phyloP scores from a whole-genome alignment of 2,797 vertebrate species.

The Tragopan temminckii region DNA sequence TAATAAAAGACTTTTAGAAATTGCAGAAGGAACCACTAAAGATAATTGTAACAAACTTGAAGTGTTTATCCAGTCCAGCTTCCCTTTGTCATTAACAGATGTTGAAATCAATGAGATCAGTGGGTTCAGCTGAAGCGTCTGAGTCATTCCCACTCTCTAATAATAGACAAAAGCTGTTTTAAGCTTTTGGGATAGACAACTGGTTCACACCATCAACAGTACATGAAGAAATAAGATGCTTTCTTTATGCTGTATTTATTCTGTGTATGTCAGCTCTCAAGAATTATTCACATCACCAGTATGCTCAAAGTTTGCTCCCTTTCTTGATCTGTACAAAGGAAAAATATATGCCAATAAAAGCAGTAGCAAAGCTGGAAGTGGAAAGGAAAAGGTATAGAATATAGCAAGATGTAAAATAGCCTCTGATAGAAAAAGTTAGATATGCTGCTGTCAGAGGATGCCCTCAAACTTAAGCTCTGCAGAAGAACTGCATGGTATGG shows the following conservation, averaged over 20 bases:
- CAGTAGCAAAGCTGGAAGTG: neutral
- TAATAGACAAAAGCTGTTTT: slow-evolving; percentile 31
- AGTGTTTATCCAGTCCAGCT: slow-evolving; percentile 10
- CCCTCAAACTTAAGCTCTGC: neutral
- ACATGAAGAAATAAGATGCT: slow-evolving; percentile 6
- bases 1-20: slow-evolving; percentile 27
- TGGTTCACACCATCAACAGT: neutral
- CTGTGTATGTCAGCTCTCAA: slow-evolving; percentile 25
- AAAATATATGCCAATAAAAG: neutral
- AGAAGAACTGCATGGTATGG: neutral
- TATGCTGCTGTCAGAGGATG: neutral
- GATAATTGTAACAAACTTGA: slow-evolving; percentile 23
- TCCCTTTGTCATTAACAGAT: slow-evolving; percentile 5
- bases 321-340: neutral
- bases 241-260: slow-evolving; percentile 22
- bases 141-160: neutral
- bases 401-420: slow-evolving; percentile 8
- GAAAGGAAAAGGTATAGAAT: neutral
- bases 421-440: slow-evolving; percentile 3
- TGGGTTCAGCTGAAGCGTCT: slow-evolving; percentile 21
- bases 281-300: neutral
- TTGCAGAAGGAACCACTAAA: slow-evolving; percentile 8
- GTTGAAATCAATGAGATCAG: slow-evolving; percentile 47
- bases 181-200: neutral
- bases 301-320: neutral